Base-by-base conservation (phyloP, 2,888 invertebrate species). In the Meandrusa payeni region DNA sequence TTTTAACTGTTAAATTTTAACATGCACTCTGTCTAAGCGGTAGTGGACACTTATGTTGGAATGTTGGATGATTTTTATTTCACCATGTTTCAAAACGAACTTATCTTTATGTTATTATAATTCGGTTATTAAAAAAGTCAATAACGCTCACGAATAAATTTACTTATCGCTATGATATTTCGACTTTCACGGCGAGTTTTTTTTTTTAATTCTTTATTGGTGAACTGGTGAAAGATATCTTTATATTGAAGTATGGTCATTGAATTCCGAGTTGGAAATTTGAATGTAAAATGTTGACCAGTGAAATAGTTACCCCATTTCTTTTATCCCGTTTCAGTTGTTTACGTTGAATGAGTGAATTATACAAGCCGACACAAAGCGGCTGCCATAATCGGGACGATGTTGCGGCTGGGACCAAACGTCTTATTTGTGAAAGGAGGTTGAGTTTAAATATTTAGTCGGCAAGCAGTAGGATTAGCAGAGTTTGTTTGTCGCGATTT, bases 401-500 rank as follows among this genome's bases (percentile, higher is more conserved):
- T 72, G 68, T 76, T 76, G 77, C 77, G 76, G 76, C 55, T 52
- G 57, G 72, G 76, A 74, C 80, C 76, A 71, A 68, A 74, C 66
- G 68, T 69, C 69, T 76, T 71, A 77, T 81, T 77, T 83, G 76
- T 73, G n/a, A n/a, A 70, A 65, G 66, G 64, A 73, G 67, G 79
- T 69, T 68, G 70, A 57, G 63, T 73, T 78, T 75, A 68, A 65
- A 69, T 68, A 64, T 70, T 55, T 74, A 67, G 71, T n/a, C 74
- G 75, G 73, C 72, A 62, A 68, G 69, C 61, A 69, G 74, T 64
- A 64, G 80, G 83, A 81, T 86, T 85, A 83, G 70, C 65, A 60
- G 64, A 67, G 61, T 67, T 59, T 72, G 65, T 77, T 67, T 70
- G 70, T 75, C 66, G 68, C 61, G 67, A 66, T 75, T 75, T 75